Conservation (phyloP, 1,140 invertebrate genomes). For the Melipona quadrifasciata region DNA sequence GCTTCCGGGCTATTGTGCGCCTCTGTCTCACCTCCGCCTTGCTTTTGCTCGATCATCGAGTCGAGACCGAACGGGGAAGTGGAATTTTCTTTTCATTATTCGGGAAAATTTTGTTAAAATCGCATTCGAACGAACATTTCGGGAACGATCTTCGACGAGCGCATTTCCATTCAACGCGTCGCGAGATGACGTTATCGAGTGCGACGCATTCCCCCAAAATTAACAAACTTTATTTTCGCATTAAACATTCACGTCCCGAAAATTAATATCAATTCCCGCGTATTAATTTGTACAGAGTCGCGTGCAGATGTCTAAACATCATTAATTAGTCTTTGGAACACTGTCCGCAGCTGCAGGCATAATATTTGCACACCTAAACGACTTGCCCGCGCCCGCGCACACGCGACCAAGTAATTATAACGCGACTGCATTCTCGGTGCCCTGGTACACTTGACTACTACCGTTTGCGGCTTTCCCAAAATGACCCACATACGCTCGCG, state of each 20-base stretch:
- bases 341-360: conserved; percentile 43
- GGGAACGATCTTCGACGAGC: no score
- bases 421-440: conserved; percentile 19
- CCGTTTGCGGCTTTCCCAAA: not conserved
- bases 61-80: not conserved
- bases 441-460: conserved; percentile 4
- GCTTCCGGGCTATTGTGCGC: not conserved
- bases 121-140: no score
- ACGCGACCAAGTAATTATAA: conserved; percentile 6
- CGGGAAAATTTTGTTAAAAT: no score
- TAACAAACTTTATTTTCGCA: no score
- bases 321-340: conserved; percentile 27
- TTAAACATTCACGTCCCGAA: no score
- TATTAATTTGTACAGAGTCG: not conserved
- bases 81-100: no score
- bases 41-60: not conserved
- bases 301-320: not conserved
- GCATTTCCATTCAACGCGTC: no score
- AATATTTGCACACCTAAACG: conserved; percentile 20
- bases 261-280: no score
- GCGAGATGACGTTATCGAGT: no score
- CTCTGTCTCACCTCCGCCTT: no score
- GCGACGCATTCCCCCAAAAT: no score
- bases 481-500: not conserved
- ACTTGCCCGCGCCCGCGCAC: not conserved